A percentile compares a stretch with the other conserved stretches of the same genome.
Evolutionary conservation across 2,888 invertebrate species (phyloP).

Genomic region (Mythimna loreyi): DNA sequence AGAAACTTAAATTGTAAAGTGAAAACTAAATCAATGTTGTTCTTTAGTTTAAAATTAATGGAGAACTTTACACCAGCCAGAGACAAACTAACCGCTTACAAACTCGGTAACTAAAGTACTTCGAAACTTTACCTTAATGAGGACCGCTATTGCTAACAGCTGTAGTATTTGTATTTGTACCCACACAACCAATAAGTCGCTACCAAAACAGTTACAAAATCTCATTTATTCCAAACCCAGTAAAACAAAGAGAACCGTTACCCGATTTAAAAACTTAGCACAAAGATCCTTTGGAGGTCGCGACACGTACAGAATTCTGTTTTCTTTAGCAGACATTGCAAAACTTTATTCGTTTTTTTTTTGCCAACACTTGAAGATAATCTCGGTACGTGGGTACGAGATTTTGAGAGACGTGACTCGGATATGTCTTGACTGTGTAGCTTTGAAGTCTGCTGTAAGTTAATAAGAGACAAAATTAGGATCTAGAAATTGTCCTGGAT

Average conservation of each 20-base stretch:
- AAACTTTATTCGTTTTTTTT: conserved; percentile 43
- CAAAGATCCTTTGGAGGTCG: conserved; percentile 32
- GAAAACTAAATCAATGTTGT: too few species aligned
- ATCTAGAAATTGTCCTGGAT: not conserved
- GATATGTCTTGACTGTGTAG: conserved; percentile 1
- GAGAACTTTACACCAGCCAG: too few species aligned
- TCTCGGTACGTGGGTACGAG: conserved; percentile 40
- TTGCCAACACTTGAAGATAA: conserved; percentile 33
- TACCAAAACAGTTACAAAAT: conserved; percentile 31
- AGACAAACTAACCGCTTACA: not conserved
- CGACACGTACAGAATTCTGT: conserved; percentile 50
- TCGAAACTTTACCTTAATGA: not conserved
- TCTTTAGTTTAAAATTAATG: too few species aligned
- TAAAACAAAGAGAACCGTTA: conserved; percentile 28
- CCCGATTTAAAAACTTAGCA: conserved; percentile 34
- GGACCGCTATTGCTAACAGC: not conserved
- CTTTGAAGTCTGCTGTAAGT: conserved; percentile 1
- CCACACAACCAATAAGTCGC: not conserved
- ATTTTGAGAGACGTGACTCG: conserved; percentile 46
- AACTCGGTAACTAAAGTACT: not conserved
- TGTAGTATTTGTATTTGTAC: not conserved
- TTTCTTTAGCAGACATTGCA: conserved; percentile 37
- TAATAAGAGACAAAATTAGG: not conserved
- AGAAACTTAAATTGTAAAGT: too few species aligned
- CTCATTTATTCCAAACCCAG: conserved; percentile 25